phyloP scores from a whole-genome alignment of 2,888 invertebrate genomes.

The Zaprionus obscuricornis region DNA sequence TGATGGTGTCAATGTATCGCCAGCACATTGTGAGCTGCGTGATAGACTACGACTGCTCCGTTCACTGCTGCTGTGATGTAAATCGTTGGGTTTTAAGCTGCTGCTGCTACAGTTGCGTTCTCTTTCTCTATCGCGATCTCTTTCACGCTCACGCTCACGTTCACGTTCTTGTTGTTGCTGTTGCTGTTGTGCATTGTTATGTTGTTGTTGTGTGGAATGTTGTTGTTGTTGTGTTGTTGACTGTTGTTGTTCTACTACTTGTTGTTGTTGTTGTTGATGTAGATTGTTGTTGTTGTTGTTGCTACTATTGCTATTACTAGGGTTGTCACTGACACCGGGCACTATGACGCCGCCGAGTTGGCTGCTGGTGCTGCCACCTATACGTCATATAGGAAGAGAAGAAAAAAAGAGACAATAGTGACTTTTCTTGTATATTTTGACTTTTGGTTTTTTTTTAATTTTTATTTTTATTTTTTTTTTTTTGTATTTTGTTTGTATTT shows the following conservation, averaged over 20 bases:
- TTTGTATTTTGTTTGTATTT: too few species aligned
- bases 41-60: constrained; percentile 61
- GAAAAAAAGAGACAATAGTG: constrained; percentile 85
- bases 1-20: constrained; percentile 54
- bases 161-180: constrained; percentile 48
- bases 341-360: constrained; percentile 83
- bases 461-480: constrained; percentile 28
- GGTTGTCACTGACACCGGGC: constrained; percentile 82
- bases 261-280: constrained; percentile 80
- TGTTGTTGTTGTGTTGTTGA: constrained; percentile 64
- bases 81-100: constrained; percentile 47
- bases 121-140: too few species aligned
- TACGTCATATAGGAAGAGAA: constrained; percentile 84
- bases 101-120: constrained; percentile 51
- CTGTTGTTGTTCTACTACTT: constrained; percentile 61
- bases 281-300: constrained; percentile 69
- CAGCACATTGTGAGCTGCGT: constrained; percentile 57
- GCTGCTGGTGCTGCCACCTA: constrained; percentile 83
- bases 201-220: constrained; percentile 64
- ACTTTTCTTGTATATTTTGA: constrained; percentile 83
- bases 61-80: constrained; percentile 62
- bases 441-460: constrained; percentile 60
- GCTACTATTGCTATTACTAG: constrained; percentile 80
- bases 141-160: constrained; percentile 9
- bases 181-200: constrained; percentile 58